Base-by-base conservation (phyloP, 2,797 vertebrate genomes). In the Acrossocheilus fasciatus region DNA sequence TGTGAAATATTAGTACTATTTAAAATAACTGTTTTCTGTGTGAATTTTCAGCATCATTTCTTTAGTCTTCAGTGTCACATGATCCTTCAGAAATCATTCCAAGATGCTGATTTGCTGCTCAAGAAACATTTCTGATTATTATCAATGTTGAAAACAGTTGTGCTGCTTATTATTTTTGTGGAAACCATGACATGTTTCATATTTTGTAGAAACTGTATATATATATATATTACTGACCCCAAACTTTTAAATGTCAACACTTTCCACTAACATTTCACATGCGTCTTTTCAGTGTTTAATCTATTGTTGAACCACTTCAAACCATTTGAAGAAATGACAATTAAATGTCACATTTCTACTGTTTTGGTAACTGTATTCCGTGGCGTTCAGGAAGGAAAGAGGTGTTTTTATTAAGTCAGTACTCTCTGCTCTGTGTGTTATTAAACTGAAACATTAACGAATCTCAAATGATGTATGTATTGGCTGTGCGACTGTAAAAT, bases 391-490 rank as follows among this genome's bases (percentile, higher is more conserved):
- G 76, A 78, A 57, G 34, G 23, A 82, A 39, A 20, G 20, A 57
- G 4, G n/a, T 64, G 41, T 74, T 64, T 47, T n/a, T 9, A 74
- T 83, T n/a, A n/a, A 62, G 6, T 47, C 6, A 23, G 20, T 17
- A 23, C 26, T 36, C 41, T 75, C 20, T 50, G 18, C 14, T 74
- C 39, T 47, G n/a, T 81, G 64, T 83, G 72, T 75, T 83, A 64
- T 12, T 75, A n/a, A 74, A 75, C 20, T n/a, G 43, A 66, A 84
- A 84, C 72, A 76, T 52, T 41, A 84, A 76, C 82, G 66, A n/a
- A 66, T 66, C 72, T 76, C 72, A 76, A 66, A 64, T 74, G 70
- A 74, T 64, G 82, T 83, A 41, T 83, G n/a, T n/a, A 82, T 54
- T 82, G 81, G 68, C 68, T 43, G n/a, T 0, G 36, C 18, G 23